Base-by-base conservation (phyloP, 2,888 invertebrate genomes). In the Spisula subtruncata region DNA sequence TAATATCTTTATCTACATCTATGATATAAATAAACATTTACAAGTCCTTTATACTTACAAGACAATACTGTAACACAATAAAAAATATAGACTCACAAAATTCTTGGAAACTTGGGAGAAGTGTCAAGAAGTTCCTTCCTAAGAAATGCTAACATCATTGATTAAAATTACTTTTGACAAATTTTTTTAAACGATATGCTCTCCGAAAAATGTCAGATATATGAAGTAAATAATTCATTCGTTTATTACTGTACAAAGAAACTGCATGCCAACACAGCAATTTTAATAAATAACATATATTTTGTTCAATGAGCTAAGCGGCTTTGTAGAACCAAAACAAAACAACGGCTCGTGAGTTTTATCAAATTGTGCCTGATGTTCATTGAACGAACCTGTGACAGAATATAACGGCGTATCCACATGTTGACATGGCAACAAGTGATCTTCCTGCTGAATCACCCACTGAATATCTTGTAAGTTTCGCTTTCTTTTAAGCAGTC, bases 381-480 rank as follows among this genome's bases (percentile, higher is more conserved):
- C 18, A 8, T 56, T 0, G 2, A 51, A 51, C 16, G 6, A 14
- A 12, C 25, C 60, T 6, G n/a, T 66, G 60, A 25, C n/a, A 66
- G 60, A 66, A 25, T 10, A 5, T 25, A 6, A 66, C n/a, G n/a
- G 6, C 25, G n/a, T 66, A 10, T n/a, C 25, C 25, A n/a, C 10
- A 12, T 8, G 8, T 20, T 41, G 20, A 16, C 16, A 79, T 84
- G 84, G 84, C 84, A 5, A 71, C 84, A 71, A 84, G 71, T 48
- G 84, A 84, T 14, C 18, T 84, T 8, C 35, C 32, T 46, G 46
- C 75, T n/a, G 84, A 75, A 75, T 29, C 16, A 46, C 46, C 71
- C 48, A 84, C 41, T 46, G 51, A 84, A n/a, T n/a, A 48, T n/a
- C 46, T 71, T 4, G 84, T 84, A 46, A 48, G 60, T 66, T 10